Base-by-base conservation (phyloP, 2,113 vertebrate genomes). In the Oreochromis spilurus region DNA sequence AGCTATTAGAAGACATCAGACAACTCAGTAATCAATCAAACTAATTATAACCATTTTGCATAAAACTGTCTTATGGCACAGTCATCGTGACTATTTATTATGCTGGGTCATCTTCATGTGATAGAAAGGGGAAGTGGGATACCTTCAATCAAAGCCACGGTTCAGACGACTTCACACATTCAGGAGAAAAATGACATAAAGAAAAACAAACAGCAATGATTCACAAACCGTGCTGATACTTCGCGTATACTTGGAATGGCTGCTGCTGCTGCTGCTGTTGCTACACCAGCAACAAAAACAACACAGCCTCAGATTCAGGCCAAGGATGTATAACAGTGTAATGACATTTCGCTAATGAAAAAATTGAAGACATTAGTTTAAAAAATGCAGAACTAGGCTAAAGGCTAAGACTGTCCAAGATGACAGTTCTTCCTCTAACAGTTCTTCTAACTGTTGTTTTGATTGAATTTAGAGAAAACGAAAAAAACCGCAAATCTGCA, bases 261-360 rank as follows among this genome's bases (percentile, higher is more conserved):
- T 5, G 34, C 38, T 14, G 43, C 62, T 40, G 38, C 60, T 31
- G 31, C 31, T 34, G 31, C 31, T 17, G n/a, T 45, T 34, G 12
- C 82, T 24, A 82, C 4, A 16, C 62, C 72, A 29, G 81, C 60
- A 17, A 26, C 36, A 26, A 21, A 67, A 79, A 82, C 67, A 88
- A 88, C 88, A 77, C 60, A 26, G 84, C 84, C 83, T 82, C 79
- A 50, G 79, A 92, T 79, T 93, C 86, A 88, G 79, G 34, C 29
- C 19, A 50, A 36, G 75, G 40, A 86, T 85, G 79, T 87, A 67
- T 62, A 91, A 86, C 82, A 84, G 84, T 70, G 45, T 95, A 94
- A 95, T 95, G 84, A 87, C 79, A 96, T 95, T 95, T 94, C 75
- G 78, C 92, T 94, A 95, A 95, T 93, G 86, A 89, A 92, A 83